phyloP scores from a whole-genome alignment of 2,113 vertebrate species.

The Apodemus speciosus region DNA sequence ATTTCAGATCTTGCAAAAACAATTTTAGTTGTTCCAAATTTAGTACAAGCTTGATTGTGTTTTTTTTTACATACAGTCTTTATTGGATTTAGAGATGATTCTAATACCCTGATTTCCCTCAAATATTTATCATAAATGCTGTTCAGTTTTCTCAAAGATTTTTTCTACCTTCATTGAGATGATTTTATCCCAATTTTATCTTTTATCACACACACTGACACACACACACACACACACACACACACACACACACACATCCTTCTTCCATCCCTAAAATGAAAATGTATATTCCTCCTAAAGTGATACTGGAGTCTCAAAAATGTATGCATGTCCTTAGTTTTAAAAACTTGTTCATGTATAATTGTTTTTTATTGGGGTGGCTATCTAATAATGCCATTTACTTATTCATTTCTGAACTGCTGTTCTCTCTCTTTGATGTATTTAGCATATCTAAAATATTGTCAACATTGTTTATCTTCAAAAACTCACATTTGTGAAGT shows the following conservation, averaged over 20 bases:
- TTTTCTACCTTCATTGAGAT: not conserved
- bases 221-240: not conserved
- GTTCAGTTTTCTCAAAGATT: not conserved
- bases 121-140: not conserved
- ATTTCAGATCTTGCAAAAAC: not conserved
- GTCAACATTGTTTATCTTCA: not conserved
- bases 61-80: not conserved
- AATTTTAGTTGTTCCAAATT: not conserved
- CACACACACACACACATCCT: not conserved
- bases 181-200: not conserved
- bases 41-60: not conserved
- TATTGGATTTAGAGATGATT: not conserved
- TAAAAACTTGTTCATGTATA: not conserved
- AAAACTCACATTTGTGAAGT: not conserved
- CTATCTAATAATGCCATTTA: too few species aligned
- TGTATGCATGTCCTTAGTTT: not conserved
- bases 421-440: not conserved
- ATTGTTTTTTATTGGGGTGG: not conserved
- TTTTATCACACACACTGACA: not conserved
- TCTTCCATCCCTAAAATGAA: not conserved
- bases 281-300: not conserved
- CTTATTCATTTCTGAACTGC: not conserved
- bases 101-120: not conserved
- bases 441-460: not conserved
- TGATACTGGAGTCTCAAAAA: not conserved